Conservation (phyloP, 2,797 vertebrate genomes). For the Sparus aurata region DNA sequence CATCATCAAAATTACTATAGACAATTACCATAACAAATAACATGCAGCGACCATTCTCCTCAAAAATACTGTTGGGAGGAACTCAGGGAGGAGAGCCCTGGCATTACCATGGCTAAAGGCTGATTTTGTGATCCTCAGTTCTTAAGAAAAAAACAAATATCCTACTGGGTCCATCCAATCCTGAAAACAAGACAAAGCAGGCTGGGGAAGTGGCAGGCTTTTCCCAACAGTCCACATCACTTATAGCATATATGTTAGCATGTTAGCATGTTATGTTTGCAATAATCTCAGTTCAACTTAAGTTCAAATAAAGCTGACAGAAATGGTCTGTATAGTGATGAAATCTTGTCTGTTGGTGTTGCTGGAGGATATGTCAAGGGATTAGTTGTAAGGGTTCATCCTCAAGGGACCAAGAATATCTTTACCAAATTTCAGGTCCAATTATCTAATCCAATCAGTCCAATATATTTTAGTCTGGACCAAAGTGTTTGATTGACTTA, state of each 20-base stretch:
- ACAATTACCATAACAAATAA: not conserved
- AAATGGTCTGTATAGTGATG: not conserved
- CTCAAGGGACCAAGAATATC: not conserved
- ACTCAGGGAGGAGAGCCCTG: too few species aligned
- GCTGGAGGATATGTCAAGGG: not conserved
- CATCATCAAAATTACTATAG: not conserved
- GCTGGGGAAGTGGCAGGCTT: too few species aligned
- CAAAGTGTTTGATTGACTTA: not conserved
- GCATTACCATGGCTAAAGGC: too few species aligned
- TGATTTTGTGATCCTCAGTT: too few species aligned
- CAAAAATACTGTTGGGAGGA: too few species aligned
- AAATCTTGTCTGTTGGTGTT: not conserved
- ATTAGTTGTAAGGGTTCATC: not conserved
- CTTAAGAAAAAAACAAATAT: too few species aligned
- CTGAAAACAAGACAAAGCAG: too few species aligned
- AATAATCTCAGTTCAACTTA: not conserved
- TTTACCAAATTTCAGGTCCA: not conserved
- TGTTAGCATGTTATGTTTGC: not conserved
- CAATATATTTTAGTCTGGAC: not conserved
- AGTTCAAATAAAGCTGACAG: not conserved
- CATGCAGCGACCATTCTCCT: too few species aligned
- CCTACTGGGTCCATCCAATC: too few species aligned
- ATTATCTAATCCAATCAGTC: not conserved
- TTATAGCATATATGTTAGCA: slow-evolving; percentile 8
- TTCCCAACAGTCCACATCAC: too few species aligned